Percentiles rank a stretch among this genome's conserved stretches.
Conservation (phyloP, 2,888 invertebrate genomes). For the Cantharis flavilabris region DNA sequence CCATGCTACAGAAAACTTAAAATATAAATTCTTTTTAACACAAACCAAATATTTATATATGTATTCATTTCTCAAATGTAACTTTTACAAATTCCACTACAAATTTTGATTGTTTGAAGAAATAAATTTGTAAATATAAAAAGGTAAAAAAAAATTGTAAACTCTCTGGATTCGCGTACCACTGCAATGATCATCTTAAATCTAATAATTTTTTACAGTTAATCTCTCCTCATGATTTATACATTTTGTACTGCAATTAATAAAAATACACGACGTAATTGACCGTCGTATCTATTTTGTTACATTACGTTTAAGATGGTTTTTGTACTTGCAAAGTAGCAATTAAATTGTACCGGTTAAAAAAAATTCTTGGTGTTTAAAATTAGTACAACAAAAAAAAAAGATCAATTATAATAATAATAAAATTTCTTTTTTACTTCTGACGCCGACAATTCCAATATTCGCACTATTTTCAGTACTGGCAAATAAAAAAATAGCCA, state of each 20-base stretch:
- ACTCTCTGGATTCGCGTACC: slow-evolving; percentile 17
- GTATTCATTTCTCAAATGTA: not conserved
- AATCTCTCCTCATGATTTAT: slow-evolving; percentile 34
- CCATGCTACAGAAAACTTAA: not conserved
- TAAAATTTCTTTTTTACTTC: not conserved
- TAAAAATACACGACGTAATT: slow-evolving; percentile 53
- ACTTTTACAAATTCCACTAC: not conserved
- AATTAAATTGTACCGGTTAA: slow-evolving; percentile 33
- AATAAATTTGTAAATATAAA: slow-evolving; percentile 1
- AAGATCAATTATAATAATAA: not conserved
- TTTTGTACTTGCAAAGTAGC: slow-evolving; percentile 42
- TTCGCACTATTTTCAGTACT: slow-evolving; percentile 27
- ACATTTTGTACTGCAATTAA: slow-evolving; percentile 55
- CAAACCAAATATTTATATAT: not conserved
- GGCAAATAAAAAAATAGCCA: slow-evolving; percentile 15
- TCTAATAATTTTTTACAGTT: slow-evolving; percentile 29
- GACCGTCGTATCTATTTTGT: slow-evolving; percentile 39
- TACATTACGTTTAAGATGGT: slow-evolving; percentile 39
- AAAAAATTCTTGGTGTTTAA: not conserved
- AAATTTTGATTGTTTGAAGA: not conserved
- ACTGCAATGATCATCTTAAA: slow-evolving; percentile 20
- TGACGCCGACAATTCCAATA: not conserved
- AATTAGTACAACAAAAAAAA: not conserved
- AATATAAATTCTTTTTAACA: not conserved
- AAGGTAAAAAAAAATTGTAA: slow-evolving; percentile 14